Evolutionary conservation across 2,888 invertebrate genomes (phyloP).

Genomic region (Elgonia sp.): DNA sequence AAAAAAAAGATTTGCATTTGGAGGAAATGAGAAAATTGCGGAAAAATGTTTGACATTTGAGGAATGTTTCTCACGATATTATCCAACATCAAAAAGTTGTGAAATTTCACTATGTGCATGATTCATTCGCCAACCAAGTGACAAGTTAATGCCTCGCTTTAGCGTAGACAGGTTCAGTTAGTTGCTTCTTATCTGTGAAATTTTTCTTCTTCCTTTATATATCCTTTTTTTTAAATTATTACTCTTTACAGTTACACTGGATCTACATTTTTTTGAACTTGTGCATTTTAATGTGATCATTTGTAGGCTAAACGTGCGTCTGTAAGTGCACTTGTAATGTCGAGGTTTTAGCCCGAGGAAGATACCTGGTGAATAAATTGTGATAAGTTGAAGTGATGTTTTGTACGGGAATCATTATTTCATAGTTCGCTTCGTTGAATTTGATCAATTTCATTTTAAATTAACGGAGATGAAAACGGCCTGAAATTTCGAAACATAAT

Average conservation of each 20-base stretch:
- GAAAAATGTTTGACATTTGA: constrained; percentile 18
- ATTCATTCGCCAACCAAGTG: constrained; percentile 58
- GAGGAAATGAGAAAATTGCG: no score
- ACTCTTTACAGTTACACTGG: constrained; percentile 54
- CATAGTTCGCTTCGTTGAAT: constrained; percentile 18
- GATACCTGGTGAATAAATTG: constrained; percentile 50
- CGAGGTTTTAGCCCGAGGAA: constrained; percentile 44
- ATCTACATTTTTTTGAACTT: constrained; percentile 43
- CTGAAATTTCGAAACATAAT: background rate
- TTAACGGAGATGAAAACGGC: constrained; percentile 17
- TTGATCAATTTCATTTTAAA: constrained; percentile 30
- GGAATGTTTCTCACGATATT: constrained; percentile 44
- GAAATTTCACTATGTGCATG: constrained; percentile 53
- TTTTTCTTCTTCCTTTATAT: no score
- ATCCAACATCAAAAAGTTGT: constrained; percentile 49
- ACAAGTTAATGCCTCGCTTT: constrained; percentile 59
- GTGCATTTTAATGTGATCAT: constrained; percentile 54
- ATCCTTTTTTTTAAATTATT: constrained; percentile 49
- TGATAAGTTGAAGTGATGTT: constrained; percentile 49
- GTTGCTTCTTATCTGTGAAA: constrained; percentile 43
- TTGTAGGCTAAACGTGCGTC: constrained; percentile 50
- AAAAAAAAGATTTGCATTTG: background rate
- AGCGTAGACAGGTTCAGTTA: constrained; percentile 58
- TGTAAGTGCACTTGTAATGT: constrained; percentile 29
- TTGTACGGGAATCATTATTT: constrained; percentile 43